Evolutionary conservation across 2,797 vertebrate genomes (phyloP).

Genomic region (Alfaro cultratus): DNA sequence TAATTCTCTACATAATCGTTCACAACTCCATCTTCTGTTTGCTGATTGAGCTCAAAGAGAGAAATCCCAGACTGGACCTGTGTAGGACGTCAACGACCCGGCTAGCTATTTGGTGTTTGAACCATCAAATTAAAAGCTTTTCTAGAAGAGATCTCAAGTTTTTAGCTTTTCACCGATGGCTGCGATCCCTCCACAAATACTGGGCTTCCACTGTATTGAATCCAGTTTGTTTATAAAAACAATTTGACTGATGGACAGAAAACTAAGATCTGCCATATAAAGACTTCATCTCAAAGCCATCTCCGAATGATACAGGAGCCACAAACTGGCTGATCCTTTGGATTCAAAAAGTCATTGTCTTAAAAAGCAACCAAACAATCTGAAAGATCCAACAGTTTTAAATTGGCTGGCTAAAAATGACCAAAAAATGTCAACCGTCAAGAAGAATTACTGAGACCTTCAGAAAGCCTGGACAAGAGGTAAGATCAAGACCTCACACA

Average conservation of each 20-base stretch:
- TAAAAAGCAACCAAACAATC: not conserved
- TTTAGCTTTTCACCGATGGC: not conserved
- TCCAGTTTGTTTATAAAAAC: not conserved
- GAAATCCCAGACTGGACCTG: too few relatives aligned
- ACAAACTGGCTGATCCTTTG: not conserved
- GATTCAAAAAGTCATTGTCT: not conserved
- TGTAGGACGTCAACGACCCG: too few relatives aligned
- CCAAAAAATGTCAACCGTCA: not conserved
- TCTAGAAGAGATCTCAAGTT: not conserved
- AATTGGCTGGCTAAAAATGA: not conserved
- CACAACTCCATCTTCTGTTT: too few relatives aligned
- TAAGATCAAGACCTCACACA: not conserved
- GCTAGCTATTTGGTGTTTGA: too few relatives aligned
- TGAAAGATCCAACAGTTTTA: not conserved
- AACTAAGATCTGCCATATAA: not conserved
- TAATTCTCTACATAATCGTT: too few relatives aligned
- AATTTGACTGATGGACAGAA: not conserved
- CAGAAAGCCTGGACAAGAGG: not conserved
- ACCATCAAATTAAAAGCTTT: not conserved
- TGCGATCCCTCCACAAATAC: not conserved
- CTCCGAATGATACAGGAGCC: not conserved
- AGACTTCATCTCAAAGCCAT: not conserved
- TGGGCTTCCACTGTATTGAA: not conserved
- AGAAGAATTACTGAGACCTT: not conserved
- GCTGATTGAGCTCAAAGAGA: too few relatives aligned